Base-by-base conservation (phyloP, 92 coral and sea anemone species). In the Epizoanthus stellaris region DNA sequence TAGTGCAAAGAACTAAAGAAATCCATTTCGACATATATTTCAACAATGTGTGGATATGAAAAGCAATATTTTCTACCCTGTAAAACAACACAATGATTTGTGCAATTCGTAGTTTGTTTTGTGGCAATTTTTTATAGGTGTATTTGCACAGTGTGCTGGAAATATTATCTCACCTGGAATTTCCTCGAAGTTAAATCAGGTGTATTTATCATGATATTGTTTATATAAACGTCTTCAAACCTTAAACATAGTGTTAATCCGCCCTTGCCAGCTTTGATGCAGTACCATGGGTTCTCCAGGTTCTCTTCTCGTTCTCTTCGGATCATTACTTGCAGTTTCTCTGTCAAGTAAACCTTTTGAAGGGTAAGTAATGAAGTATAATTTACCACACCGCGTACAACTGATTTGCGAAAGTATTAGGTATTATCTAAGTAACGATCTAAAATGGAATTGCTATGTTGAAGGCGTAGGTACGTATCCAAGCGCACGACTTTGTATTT, bases 261-360 rank as follows among this genome's bases (percentile, higher is more conserved):
- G 19, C 21, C 9, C 39, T 12, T 12, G 39, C 14, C 56, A 66
- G 16, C 38, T 16, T 11, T 15, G 5, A 25, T 25, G 5, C 39
- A 23, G 70, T 14, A 11, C 12, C 6, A 66, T 66, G 70, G 70
- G 7, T 11, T 4, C 34, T 66, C 39, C 12, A 3, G 39, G 39
- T 34, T 14, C 21, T 11, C n/a, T 66, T 66, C 4, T 66, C 12
- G 70, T 30, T 39, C 15, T 66, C 15, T 4, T 25, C 8, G 70
- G 40, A 14, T 0, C 70, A 3, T 34, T 66, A 23, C 70, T 30
- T 66, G 14, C 70, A 30, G 6, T 66, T 30, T 25, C 70, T 25
- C 39, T 66, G n/a, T 38, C 70, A 66, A 66, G 39, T 30, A 66
- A 66, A 16, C 43, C 70, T 11, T 66, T 66, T 66, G 70, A 66